Conservation (phyloP, 2,113 vertebrate genomes). For the Tetrax tetrax region DNA sequence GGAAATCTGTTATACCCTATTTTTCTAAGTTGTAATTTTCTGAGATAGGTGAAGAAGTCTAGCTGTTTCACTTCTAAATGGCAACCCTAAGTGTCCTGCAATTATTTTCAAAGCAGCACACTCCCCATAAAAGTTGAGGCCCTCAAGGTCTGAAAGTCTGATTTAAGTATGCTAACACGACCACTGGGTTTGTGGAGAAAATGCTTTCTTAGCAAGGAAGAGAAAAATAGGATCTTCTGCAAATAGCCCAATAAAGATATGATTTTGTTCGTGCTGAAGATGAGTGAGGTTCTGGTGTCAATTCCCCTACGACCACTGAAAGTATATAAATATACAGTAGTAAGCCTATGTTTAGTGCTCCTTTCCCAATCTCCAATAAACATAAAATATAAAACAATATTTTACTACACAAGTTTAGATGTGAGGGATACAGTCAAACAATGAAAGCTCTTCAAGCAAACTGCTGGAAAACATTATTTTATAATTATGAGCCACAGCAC, state of each 20-base stretch:
- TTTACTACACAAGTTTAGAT: background rate
- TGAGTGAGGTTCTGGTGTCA: background rate
- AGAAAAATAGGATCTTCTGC: background rate
- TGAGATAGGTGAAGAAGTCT: background rate
- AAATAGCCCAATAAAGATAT: background rate
- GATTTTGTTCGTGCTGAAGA: background rate
- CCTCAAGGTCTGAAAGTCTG: background rate
- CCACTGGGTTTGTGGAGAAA: background rate
- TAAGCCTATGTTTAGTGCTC: background rate
- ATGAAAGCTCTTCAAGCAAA: background rate
- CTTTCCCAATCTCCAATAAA: background rate
- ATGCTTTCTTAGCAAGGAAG: background rate
- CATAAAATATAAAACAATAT: background rate
- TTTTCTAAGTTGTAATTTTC: background rate
- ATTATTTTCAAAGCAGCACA: background rate
- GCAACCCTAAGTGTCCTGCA: background rate
- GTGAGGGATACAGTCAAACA: background rate
- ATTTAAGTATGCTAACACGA: background rate
- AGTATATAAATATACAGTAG: background rate
- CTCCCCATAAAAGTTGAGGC: background rate
- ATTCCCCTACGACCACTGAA: background rate
- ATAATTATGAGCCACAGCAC: background rate
- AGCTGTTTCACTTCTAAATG: background rate
- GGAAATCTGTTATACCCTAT: background rate
- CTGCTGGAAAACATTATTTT: background rate